These are phyloP conservation scores for Herpailurus yagouaroundi DNA, from an alignment of 2,113 vertebrate genomes.

Conservation along the genomic window DNA sequence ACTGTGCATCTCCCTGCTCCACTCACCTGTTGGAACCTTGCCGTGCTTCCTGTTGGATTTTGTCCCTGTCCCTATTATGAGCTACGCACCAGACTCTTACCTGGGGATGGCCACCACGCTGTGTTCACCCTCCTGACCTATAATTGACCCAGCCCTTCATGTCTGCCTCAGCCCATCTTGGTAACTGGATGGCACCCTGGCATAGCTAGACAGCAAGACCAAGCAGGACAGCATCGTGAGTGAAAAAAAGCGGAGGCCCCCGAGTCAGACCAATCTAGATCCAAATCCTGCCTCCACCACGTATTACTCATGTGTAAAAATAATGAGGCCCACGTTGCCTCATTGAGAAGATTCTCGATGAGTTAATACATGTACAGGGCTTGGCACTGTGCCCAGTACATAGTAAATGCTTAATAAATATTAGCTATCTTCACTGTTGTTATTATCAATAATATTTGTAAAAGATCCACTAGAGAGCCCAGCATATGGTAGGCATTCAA, in stretches of 20 bases:
- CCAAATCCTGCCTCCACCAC: constrained; percentile 3
- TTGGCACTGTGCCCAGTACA: constrained; percentile 42
- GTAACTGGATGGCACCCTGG: not conserved
- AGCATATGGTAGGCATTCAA: constrained; percentile 79
- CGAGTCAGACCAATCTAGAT: not conserved
- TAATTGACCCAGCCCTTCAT: not conserved
- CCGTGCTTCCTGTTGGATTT: not conserved
- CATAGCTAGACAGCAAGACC: not conserved
- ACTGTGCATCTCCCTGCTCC: not conserved
- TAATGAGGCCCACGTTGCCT: not conserved
- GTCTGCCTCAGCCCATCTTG: not conserved
- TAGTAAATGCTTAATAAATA: constrained; percentile 70
- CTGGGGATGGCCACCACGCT: not conserved
- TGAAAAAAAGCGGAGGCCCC: not conserved
- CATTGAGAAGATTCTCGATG: not conserved
- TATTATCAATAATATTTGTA: constrained; percentile 69
- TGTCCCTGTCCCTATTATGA: not conserved
- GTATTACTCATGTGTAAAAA: constrained; percentile 22
- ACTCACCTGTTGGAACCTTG: not conserved
- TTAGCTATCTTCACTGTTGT: constrained; percentile 64
- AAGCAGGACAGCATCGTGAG: not conserved
- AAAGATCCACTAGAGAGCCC: constrained; percentile 66
- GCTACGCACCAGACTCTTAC: not conserved
- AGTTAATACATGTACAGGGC: not conserved
- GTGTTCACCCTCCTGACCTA: not conserved